Conservation (phyloP, 2,888 invertebrate species). For the Xestia xanthographa region DNA sequence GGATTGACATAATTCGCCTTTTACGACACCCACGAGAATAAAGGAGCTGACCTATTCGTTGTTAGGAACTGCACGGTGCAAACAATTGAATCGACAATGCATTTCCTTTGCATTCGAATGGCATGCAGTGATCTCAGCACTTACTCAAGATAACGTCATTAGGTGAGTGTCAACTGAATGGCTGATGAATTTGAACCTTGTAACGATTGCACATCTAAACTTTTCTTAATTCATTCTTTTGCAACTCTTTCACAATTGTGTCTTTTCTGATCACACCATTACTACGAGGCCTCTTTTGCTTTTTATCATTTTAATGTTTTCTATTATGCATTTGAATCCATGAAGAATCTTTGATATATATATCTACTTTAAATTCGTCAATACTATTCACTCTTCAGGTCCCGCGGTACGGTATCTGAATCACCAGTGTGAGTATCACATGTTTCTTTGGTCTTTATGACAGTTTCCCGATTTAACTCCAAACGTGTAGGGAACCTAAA, state of each 20-base stretch:
- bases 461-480: conserved; percentile 32
- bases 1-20: conserved; percentile 51
- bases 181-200: conserved; percentile 64
- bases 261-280: conserved; percentile 25
- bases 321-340: neutral
- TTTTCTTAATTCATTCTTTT: conserved; percentile 52
- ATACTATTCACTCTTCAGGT: neutral
- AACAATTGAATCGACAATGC: conserved; percentile 41
- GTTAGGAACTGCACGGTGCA: conserved; percentile 33
- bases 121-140: conserved; percentile 47
- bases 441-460: conserved; percentile 17
- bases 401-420: neutral
- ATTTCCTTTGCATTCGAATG: conserved; percentile 40
- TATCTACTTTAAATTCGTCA: too few species aligned
- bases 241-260: conserved; percentile 45
- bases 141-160: conserved; percentile 48
- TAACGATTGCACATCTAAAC: conserved; percentile 59
- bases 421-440: neutral
- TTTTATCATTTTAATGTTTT: conserved; percentile 4
- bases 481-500: conserved; percentile 40
- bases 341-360: too few species aligned
- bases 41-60: conserved; percentile 42
- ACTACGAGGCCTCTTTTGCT: conserved; percentile 5
- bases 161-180: conserved; percentile 63
- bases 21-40: conserved; percentile 50